Evolutionary conservation across 2,113 vertebrate genomes (phyloP).

Genomic region (Hippolais icterina): DNA sequence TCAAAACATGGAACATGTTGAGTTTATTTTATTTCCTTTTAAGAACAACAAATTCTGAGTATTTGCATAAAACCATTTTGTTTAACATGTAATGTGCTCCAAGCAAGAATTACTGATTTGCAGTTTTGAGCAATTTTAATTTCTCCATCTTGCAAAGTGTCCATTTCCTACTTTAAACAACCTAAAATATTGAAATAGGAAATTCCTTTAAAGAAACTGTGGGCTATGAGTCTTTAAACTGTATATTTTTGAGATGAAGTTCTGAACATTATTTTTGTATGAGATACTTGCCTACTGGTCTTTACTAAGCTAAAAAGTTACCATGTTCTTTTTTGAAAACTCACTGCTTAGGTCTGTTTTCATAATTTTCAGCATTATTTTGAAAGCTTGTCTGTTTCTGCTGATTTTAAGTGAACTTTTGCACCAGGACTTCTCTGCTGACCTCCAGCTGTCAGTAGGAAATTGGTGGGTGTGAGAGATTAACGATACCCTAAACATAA

Average conservation of each 20-base stretch:
- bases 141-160: not conserved
- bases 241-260: not conserved
- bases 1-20: not conserved
- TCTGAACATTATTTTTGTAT: not conserved
- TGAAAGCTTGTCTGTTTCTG: conserved; percentile 55
- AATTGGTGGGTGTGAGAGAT: conserved; percentile 72
- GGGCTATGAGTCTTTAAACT: not conserved
- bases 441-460: conserved; percentile 64
- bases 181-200: not conserved
- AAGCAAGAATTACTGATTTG: not conserved
- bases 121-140: not conserved
- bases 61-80: not conserved
- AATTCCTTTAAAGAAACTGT: not conserved
- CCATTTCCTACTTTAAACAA: not conserved
- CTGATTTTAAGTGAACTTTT: conserved; percentile 64
- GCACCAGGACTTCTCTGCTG: conserved; percentile 42
- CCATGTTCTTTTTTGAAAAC: not conserved
- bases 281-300: not conserved
- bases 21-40: conserved; percentile 23
- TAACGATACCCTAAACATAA: conserved; percentile 69
- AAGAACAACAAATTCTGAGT: conserved; percentile 6
- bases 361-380: not conserved
- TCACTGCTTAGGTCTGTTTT: conserved; percentile 40
- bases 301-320: not conserved
- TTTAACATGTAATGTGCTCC: not conserved